Base-by-base conservation (phyloP, 2,888 invertebrate genomes). In the Piscicola geometra region DNA sequence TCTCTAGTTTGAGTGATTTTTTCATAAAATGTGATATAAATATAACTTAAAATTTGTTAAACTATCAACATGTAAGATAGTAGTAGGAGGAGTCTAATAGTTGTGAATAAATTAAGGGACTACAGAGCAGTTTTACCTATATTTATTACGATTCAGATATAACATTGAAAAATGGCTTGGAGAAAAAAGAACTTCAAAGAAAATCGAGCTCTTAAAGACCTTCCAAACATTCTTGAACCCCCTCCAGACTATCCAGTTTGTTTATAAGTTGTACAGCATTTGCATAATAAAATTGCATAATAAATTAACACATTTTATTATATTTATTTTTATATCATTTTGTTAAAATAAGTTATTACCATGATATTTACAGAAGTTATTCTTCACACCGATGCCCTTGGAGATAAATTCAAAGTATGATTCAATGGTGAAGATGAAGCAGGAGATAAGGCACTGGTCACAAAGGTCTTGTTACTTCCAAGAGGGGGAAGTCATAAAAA, bases 171-270 rank as follows among this genome's bases (percentile, higher is more conserved):
- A 21, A 56, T 56, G 60, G 60, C 60, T 15, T 56, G 60, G 60
- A 56, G 60, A 56, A 56, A 56, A 56, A 56, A 56, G n/a, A 56
- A 56, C 25, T 56, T 56, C n/a, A 18, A n/a, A 56, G 60, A 56
- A 56, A 56, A 18, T 56, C 5, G 60, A 21, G 60, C 60, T 56
- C n/a, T 56, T 25, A 9, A 56, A 56, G 60, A 56, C n/a, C 5
- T 56, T 15, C 60, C 60, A 25, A 56, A 56, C 9, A n/a, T 56
- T 56, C 60, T 25, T 56, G 60, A 56, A 21, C 60, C 5, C 3
- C 60, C 60, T 25, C 60, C 60, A 18, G 60, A 56, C n/a, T 56
- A 56, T 56, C 60, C 60, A 25, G 60, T 56, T 5, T 18, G 60
- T 41, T n/a, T n/a, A n/a, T n/a, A n/a, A n/a, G n/a, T n/a, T n/a